Percentiles rank a stretch among this genome's conserved stretches.
These are phyloP conservation scores for Dendropsophus ebraccatus DNA, from an alignment of 2,113 vertebrate genomes.

Conservation along the genomic window DNA sequence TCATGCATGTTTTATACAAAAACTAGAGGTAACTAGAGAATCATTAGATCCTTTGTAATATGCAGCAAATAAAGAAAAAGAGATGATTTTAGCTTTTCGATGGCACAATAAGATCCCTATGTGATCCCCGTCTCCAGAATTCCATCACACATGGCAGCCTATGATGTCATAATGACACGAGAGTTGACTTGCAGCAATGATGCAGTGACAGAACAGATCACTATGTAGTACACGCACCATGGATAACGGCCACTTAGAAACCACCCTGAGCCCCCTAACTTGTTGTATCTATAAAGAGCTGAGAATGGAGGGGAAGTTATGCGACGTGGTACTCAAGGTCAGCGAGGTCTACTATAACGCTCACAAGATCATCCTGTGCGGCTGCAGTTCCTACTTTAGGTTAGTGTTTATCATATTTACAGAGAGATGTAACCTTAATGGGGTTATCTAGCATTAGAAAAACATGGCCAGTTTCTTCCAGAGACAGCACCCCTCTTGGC, in stretches of 20 bases:
- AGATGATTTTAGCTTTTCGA: no score
- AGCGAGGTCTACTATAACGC: slow-evolving; percentile 75
- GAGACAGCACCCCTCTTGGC: no score
- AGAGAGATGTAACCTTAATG: neutral
- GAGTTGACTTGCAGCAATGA: slow-evolving; percentile 60
- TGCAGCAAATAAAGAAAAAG: no score
- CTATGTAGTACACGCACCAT: slow-evolving; percentile 30
- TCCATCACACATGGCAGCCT: neutral
- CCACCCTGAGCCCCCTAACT: slow-evolving; percentile 71
- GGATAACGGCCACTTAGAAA: slow-evolving; percentile 68
- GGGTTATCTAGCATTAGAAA: no score
- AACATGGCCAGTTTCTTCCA: no score
- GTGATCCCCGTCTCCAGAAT: neutral
- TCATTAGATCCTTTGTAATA: no score
- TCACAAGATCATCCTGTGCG: slow-evolving; percentile 84
- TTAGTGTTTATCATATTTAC: slow-evolving; percentile 59
- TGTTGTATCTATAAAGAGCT: slow-evolving; percentile 78
- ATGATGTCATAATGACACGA: neutral
- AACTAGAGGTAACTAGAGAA: no score
- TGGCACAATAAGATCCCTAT: no score
- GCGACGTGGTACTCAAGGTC: slow-evolving; percentile 78
- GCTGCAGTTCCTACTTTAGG: slow-evolving; percentile 83
- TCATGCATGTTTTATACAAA: no score
- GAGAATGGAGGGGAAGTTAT: slow-evolving; percentile 78
- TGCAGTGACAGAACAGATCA: slow-evolving; percentile 62